Conservation (phyloP, 2,113 vertebrate genomes). For the Pluvialis apricaria region DNA sequence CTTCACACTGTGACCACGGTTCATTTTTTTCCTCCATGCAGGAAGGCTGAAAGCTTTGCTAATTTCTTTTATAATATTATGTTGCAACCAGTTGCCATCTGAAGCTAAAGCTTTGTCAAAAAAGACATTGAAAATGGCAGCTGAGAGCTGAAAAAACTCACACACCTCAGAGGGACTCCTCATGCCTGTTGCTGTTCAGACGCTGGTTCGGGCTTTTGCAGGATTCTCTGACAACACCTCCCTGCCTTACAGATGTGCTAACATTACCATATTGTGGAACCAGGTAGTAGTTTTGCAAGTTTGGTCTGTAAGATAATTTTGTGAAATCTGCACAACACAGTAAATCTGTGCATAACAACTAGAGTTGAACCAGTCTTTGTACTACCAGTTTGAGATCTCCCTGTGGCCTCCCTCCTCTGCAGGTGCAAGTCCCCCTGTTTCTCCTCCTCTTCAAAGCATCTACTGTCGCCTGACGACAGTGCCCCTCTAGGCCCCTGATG, state of each 20-base stretch:
- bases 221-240: neutral
- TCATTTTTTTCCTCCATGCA: neutral
- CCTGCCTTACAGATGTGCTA: neutral
- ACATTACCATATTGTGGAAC: rapidly evolving
- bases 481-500: neutral
- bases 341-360: neutral
- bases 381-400: neutral
- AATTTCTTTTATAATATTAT: neutral
- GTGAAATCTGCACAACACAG: neutral
- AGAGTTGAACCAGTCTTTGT: neutral
- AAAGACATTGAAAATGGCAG: neutral
- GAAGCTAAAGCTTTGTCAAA: neutral
- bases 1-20: neutral
- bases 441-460: neutral
- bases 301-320: neutral
- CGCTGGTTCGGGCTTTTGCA: neutral
- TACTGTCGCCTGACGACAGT: neutral
- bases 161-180: neutral
- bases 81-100: neutral
- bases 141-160: neutral
- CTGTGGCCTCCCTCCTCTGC: neutral
- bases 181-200: neutral
- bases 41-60: neutral
- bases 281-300: neutral
- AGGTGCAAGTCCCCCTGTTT: neutral